Base-by-base conservation (phyloP, 2,888 invertebrate species). In the Euzetes globulus region DNA sequence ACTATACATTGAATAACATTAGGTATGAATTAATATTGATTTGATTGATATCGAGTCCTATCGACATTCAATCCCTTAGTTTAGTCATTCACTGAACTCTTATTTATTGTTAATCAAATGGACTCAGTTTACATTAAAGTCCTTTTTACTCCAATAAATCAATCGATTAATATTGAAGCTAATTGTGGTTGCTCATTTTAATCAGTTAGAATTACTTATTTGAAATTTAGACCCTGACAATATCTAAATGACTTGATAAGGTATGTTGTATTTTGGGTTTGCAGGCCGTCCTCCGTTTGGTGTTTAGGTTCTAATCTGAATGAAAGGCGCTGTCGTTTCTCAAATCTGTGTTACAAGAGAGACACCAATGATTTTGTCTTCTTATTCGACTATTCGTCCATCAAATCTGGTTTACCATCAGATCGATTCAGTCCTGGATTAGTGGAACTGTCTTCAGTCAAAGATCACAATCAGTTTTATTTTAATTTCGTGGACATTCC, bases 341-440 rank as follows among this genome's bases (percentile, higher is more conserved):
- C 79, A 45, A 84, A 85, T 78, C 76, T 85, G 27, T 84, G 83
- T 78, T 84, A 82, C 77, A 75, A 80, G n/a, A 79, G 82, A 5
- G 70, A 75, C 37, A 75, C 80, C 9, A 77, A 82, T 55, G 79
- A 81, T 19, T 85, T 84, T 79, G 78, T 84, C 9, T 83, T 84
- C 78, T 78, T 83, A 37, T 79, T 81, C 37, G 78, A 79, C 41
- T 73, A 79, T 15, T 50, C 13, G 25, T 84, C 83, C 73, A 73
- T 81, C 13, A 68, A 81, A 19, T 80, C 80, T 72, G 83, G 83
- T 17, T 71, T 83, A 25, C 78, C 79, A 22, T 58, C 72, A 25
- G 70, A 79, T 74, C 77, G 79, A 41, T 79, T 80, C 74, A 78
- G 80, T 17, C 80, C 82, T 17, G 78, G 80, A 55, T 77, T 80